Evolutionary conservation across 2,797 vertebrate species (phyloP).

Genomic region (Epinephelus coioides): DNA sequence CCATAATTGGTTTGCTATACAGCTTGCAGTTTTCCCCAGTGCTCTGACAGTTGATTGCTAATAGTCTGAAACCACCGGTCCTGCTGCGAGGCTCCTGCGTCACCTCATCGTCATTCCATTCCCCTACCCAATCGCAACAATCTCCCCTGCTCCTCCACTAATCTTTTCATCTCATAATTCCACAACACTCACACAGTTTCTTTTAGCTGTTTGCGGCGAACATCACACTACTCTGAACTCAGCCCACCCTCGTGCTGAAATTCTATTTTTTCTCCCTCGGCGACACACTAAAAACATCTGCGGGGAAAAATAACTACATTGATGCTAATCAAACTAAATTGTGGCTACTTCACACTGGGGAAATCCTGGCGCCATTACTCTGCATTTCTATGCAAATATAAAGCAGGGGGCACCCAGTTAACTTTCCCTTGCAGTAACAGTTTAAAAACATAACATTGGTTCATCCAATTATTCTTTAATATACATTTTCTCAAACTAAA

Average conservation of each 20-base stretch:
- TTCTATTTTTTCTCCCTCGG: not conserved
- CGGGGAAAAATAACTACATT: not conserved
- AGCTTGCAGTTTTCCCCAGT: constrained; percentile 14
- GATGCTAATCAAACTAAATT: not conserved
- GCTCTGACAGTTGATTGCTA: constrained; percentile 54
- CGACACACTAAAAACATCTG: not conserved
- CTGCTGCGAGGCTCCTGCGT: constrained; percentile 68
- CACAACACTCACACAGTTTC: constrained; percentile 25
- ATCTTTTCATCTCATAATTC: constrained; percentile 46
- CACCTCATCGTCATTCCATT: constrained; percentile 70
- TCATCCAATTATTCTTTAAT: not conserved
- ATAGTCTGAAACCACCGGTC: constrained; percentile 52
- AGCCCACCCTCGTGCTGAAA: not conserved
- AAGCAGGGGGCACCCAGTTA: not conserved
- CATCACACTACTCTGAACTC: not conserved
- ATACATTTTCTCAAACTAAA: not conserved
- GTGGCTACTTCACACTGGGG: not conserved
- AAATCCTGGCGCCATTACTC: not conserved
- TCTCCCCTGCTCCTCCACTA: constrained; percentile 19
- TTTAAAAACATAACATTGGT: not conserved
- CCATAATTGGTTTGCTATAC: constrained; percentile 21
- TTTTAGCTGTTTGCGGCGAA: not conserved
- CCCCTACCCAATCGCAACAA: constrained; percentile 30
- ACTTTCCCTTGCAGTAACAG: not conserved
- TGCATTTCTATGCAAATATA: not conserved